Percentiles rank a stretch among this genome's conserved stretches.
phyloP scores from a whole-genome alignment of 1,140 invertebrate species.

The Nebria ingens region DNA sequence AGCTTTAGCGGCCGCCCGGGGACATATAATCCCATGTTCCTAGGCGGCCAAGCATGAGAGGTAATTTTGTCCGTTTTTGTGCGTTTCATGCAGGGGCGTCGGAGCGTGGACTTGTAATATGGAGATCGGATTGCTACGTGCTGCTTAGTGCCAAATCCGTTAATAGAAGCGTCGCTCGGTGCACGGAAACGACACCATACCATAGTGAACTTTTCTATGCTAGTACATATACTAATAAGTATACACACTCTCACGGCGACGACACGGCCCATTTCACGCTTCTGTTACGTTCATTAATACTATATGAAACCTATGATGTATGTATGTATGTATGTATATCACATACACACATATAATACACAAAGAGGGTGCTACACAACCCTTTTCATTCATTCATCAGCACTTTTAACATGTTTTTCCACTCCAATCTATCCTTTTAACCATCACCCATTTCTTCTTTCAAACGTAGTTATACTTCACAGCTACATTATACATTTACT shows the following conservation, averaged over 20 bases:
- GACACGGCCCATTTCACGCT: not conserved
- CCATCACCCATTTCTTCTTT: too few relatives aligned
- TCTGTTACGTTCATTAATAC: not conserved
- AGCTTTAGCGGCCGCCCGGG: too few relatives aligned
- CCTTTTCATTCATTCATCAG: too few relatives aligned
- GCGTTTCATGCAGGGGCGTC: conserved; percentile 12
- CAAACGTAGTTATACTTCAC: too few relatives aligned
- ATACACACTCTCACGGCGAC: not conserved
- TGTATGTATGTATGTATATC: too few relatives aligned
- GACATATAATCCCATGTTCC: conserved; percentile 26
- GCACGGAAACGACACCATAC: not conserved
- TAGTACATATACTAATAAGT: not conserved
- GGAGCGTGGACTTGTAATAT: conserved; percentile 18
- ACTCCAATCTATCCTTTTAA: too few relatives aligned
- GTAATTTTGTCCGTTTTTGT: conserved; percentile 29
- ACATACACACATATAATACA: too few relatives aligned
- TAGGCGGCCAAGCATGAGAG: conserved; percentile 24
- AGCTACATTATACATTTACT: too few relatives aligned
- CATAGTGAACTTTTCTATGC: not conserved
- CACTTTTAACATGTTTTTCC: too few relatives aligned
- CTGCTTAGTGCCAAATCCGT: conserved; percentile 23
- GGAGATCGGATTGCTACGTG: conserved; percentile 28
- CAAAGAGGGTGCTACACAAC: too few relatives aligned
- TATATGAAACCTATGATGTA: too few relatives aligned
- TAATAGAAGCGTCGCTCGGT: conserved; percentile 23